phyloP scores from a whole-genome alignment of 2,888 invertebrate species.

The Polyommatus icarus region DNA sequence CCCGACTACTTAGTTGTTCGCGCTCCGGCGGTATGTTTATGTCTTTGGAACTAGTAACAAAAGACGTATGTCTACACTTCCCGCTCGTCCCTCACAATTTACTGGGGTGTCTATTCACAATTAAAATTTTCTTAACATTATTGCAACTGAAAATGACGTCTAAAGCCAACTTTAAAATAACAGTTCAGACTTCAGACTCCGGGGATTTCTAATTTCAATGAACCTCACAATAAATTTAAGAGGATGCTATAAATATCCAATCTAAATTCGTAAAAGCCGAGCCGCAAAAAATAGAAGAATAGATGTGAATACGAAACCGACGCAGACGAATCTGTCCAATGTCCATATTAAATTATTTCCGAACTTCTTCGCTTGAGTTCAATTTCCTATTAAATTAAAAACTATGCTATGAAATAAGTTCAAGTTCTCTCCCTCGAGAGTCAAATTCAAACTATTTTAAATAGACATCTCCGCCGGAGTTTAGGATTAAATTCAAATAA shows the following conservation, averaged over 20 bases:
- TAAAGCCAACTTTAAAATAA: slow-evolving; percentile 36
- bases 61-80: slow-evolving; percentile 27
- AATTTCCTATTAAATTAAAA: slow-evolving; percentile 12
- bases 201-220: slow-evolving; percentile 38
- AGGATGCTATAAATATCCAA: slow-evolving; percentile 64
- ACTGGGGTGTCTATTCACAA: not conserved
- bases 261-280: slow-evolving; percentile 67
- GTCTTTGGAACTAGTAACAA: slow-evolving; percentile 29
- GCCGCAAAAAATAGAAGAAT: slow-evolving; percentile 61
- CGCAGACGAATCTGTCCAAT: slow-evolving; percentile 49
- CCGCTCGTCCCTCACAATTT: not conserved
- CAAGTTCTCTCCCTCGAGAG: not conserved
- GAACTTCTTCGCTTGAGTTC: slow-evolving; percentile 17
- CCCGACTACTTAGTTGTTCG: slow-evolving; percentile 30
- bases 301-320: slow-evolving; percentile 59
- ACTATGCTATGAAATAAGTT: slow-evolving; percentile 21
- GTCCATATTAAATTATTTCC: slow-evolving; percentile 38
- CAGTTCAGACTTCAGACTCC: slow-evolving; percentile 50
- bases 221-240: slow-evolving; percentile 59
- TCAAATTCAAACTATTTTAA: slow-evolving; percentile 2
- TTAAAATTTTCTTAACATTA: not conserved
- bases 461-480: not conserved
- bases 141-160: slow-evolving; percentile 14
- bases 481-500: not conserved
- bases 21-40: slow-evolving; percentile 28